Conservation (phyloP, 2,888 invertebrate genomes). For the Crepidodera aurea region DNA sequence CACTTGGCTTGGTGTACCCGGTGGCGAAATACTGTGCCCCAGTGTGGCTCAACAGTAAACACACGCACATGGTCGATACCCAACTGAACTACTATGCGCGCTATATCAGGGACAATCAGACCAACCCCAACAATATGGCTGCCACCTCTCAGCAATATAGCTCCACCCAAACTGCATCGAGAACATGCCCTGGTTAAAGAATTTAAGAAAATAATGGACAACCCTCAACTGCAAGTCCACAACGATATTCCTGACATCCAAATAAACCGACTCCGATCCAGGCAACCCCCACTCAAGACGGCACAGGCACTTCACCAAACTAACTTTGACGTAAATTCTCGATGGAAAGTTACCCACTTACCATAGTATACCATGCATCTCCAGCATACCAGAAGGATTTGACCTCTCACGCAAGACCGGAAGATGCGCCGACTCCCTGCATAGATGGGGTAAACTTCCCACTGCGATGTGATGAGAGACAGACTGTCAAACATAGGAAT, state of each 20-base stretch:
- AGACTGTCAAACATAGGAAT: not conserved
- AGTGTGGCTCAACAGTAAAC: constrained; percentile 28
- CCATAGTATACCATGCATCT: not conserved
- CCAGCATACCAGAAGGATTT: not conserved
- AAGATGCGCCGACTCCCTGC: no score
- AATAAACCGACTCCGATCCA: no score
- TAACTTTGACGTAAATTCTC: no score
- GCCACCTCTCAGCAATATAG: not conserved
- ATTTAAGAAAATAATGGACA: constrained; percentile 16
- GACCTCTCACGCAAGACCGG: not conserved
- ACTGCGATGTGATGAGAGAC: not conserved
- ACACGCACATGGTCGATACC: constrained; percentile 19
- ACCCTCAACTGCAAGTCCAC: no score
- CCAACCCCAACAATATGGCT: constrained; percentile 15
- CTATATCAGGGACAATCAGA: constrained; percentile 23
- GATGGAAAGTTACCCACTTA: not conserved
- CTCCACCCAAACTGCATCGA: not conserved
- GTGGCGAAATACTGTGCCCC: constrained; percentile 22
- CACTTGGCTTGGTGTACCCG: not conserved
- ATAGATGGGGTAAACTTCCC: no score
- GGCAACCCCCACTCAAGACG: no score
- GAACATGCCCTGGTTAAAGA: constrained; percentile 8
- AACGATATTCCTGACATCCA: no score
- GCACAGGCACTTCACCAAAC: no score
- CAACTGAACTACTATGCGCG: constrained; percentile 23